Percentiles rank a stretch among this genome's conserved stretches.
Evolutionary conservation across 1,140 invertebrate species (phyloP).

Genomic region (Orchesella cincta): DNA sequence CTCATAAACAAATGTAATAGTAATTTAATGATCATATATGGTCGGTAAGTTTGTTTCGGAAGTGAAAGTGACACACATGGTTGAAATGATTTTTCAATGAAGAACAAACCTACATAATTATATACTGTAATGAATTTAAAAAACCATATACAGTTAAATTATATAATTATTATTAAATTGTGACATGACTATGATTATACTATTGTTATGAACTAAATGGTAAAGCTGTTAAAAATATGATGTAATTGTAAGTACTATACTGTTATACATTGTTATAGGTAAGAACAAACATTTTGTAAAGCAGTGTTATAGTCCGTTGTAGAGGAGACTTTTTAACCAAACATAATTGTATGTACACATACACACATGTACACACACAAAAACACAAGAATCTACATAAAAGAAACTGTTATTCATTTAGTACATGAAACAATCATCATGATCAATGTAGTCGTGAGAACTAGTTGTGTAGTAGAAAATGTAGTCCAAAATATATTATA

Average conservation of each 20-base stretch:
- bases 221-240: too few relatives aligned
- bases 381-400: neutral
- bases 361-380: neutral
- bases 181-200: neutral
- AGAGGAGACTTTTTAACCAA: neutral
- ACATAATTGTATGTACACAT: neutral
- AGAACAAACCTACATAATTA: too few relatives aligned
- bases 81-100: too few relatives aligned
- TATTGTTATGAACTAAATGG: neutral
- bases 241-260: neutral
- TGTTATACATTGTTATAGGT: neutral
- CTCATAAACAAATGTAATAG: too few relatives aligned
- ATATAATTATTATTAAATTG: neutral
- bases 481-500: conserved; percentile 17
- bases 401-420: conserved; percentile 1
- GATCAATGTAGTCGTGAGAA: conserved; percentile 22
- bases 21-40: too few relatives aligned
- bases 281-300: neutral
- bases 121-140: too few relatives aligned
- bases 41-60: too few relatives aligned
- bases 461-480: conserved; percentile 30
- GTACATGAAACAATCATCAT: conserved; percentile 14
- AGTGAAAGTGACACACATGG: too few relatives aligned
- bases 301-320: conserved; percentile 4
- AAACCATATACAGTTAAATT: neutral